Percentiles rank a stretch among this genome's conserved stretches.
Evolutionary conservation across 2,797 vertebrate species (phyloP).

Genomic region (Gymnothorax reevesii): DNA sequence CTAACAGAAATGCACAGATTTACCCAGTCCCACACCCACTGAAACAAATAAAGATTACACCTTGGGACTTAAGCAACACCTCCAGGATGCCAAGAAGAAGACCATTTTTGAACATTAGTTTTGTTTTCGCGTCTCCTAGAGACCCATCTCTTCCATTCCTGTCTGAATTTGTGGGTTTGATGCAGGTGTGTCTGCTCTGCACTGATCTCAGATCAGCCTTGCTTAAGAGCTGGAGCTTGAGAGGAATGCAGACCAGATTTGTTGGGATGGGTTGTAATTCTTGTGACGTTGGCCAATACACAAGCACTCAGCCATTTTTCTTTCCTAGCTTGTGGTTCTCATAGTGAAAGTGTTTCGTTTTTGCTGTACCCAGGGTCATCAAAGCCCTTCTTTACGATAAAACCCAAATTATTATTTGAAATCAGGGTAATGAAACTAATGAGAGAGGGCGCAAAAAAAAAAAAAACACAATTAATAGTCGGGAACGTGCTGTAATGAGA

Average conservation of each 20-base stretch:
- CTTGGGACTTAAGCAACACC: neutral
- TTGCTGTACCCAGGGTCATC: too few relatives aligned
- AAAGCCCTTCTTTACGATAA: too few relatives aligned
- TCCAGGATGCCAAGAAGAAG: neutral
- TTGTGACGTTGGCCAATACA: too few relatives aligned
- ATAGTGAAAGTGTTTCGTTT: too few relatives aligned
- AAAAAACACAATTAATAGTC: too few relatives aligned
- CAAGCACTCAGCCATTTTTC: too few relatives aligned
- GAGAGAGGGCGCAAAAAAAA: too few relatives aligned
- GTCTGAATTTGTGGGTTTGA: neutral
- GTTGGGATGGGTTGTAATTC: neutral
- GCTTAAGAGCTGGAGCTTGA: neutral
- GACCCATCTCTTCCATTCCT: neutral
- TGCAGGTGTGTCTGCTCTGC: neutral
- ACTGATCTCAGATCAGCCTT: slow-evolving; percentile 8
- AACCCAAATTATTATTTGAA: too few relatives aligned
- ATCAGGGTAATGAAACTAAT: too few relatives aligned
- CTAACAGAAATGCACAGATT: slow-evolving; percentile 42
- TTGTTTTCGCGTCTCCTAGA: neutral
- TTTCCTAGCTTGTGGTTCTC: too few relatives aligned
- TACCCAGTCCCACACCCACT: neutral
- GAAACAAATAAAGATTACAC: neutral
- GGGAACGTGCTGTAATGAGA: too few relatives aligned
- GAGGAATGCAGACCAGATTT: neutral
- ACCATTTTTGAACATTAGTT: neutral